Evolutionary conservation across 2,113 vertebrate species (phyloP).

Genomic region (Nyctibius bracteatus): DNA sequence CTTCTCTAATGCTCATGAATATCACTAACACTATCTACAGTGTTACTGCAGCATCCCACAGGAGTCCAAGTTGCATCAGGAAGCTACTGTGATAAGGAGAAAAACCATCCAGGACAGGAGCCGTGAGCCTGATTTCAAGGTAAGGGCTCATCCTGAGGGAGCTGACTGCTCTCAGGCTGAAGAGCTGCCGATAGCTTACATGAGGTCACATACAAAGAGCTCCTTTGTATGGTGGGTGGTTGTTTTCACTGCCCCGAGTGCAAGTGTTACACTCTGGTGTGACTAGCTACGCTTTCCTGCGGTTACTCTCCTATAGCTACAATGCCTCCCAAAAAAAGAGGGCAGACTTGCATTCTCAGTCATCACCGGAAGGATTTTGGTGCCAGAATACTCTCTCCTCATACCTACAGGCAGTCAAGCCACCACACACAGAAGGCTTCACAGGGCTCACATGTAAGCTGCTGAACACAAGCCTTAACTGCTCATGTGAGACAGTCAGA

Average conservation of each 20-base stretch:
- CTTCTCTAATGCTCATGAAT: not conserved
- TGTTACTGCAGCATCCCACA: not conserved
- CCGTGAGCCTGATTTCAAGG: not conserved
- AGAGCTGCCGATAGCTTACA: not conserved
- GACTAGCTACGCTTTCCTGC: not conserved
- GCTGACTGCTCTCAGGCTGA: not conserved
- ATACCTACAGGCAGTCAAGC: not conserved
- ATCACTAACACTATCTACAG: not conserved
- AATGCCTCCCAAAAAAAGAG: not conserved
- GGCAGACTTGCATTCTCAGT: not conserved
- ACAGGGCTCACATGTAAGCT: not conserved
- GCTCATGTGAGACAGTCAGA: not conserved
- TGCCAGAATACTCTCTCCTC: not conserved
- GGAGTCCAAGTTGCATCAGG: not conserved
- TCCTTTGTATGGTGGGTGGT: not conserved
- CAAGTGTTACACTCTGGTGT: not conserved
- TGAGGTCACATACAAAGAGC: not conserved
- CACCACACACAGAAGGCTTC: not conserved
- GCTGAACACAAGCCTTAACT: not conserved
- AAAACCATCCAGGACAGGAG: not conserved
- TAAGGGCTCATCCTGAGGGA: not conserved
- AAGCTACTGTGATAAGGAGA: not conserved
- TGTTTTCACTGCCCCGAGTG: not conserved
- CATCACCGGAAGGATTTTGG: not conserved
- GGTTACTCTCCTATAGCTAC: not conserved